Evolutionary conservation across 1,140 invertebrate species (phyloP).

Genomic region (Brachionus rubens): DNA sequence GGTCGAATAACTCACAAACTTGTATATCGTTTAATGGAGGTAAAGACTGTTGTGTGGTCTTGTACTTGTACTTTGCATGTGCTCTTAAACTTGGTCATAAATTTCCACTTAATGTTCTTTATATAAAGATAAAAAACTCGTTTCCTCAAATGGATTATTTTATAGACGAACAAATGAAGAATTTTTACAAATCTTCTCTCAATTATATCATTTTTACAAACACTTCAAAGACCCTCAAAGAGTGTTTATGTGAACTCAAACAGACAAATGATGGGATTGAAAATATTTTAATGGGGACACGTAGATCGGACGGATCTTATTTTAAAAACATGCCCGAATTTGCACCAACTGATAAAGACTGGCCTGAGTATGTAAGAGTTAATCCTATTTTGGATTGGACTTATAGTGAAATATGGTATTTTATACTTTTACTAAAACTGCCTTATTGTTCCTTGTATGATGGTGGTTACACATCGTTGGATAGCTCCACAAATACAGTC

Average conservation of each 20-base stretch:
- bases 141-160: constrained; percentile 26
- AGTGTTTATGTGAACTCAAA: constrained; percentile 39
- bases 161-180: neutral
- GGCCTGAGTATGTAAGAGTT: constrained; percentile 81
- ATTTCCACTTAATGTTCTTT: constrained; percentile 35
- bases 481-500: constrained; percentile 15
- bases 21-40: constrained; percentile 46
- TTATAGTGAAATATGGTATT: constrained; percentile 83
- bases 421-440: constrained; percentile 71
- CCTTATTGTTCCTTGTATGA: constrained; percentile 86
- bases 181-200: constrained; percentile 14
- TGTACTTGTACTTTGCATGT: constrained; percentile 7
- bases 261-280: neutral
- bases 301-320: constrained; percentile 30
- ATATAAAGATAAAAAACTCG: constrained; percentile 36
- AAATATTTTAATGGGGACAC: constrained; percentile 33
- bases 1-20: constrained; percentile 8
- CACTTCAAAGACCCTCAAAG: constrained; percentile 12
- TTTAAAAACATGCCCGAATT: constrained; percentile 53
- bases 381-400: constrained; percentile 83
- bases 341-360: constrained; percentile 76
- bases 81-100: neutral
- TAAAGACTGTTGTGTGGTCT: constrained; percentile 42
- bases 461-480: constrained; percentile 62
- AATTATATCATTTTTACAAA: constrained; percentile 32